phyloP scores from a whole-genome alignment of 1,140 invertebrate genomes.

The Pygmarrhopalites habei region DNA sequence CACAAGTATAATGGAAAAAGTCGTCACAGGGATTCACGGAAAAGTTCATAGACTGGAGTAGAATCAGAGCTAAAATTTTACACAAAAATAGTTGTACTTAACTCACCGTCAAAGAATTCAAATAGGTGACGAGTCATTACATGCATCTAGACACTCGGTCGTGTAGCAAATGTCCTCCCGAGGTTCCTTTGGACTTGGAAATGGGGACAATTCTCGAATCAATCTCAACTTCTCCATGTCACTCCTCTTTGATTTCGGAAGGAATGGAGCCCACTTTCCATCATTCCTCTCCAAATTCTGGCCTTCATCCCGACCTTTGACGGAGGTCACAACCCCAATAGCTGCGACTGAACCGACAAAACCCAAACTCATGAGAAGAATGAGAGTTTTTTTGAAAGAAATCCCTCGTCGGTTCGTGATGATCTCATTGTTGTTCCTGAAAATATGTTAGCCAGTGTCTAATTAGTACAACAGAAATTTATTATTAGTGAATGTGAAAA shows the following conservation, averaged over 20 bases:
- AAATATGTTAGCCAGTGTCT: too few relatives aligned
- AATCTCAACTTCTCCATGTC: background rate
- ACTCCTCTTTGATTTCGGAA: background rate
- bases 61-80: background rate
- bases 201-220: background rate
- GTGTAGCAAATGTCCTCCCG: background rate
- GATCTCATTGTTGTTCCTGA: too few relatives aligned
- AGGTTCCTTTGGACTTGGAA: background rate
- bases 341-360: background rate
- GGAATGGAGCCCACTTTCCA: background rate
- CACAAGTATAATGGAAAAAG: conserved; percentile 44
- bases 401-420: too few relatives aligned
- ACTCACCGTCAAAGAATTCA: background rate
- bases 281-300: background rate
- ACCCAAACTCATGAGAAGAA: background rate
- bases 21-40: too few relatives aligned
- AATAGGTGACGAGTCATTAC: background rate
- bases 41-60: conserved; percentile 36
- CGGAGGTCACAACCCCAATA: background rate
- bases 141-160: background rate
- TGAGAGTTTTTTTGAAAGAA: background rate
- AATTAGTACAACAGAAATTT: too few relatives aligned
- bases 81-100: background rate
- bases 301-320: too few relatives aligned
- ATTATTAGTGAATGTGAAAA: too few relatives aligned